Base-by-base conservation (phyloP, 2,113 vertebrate species). In the Corydoras maculifer region DNA sequence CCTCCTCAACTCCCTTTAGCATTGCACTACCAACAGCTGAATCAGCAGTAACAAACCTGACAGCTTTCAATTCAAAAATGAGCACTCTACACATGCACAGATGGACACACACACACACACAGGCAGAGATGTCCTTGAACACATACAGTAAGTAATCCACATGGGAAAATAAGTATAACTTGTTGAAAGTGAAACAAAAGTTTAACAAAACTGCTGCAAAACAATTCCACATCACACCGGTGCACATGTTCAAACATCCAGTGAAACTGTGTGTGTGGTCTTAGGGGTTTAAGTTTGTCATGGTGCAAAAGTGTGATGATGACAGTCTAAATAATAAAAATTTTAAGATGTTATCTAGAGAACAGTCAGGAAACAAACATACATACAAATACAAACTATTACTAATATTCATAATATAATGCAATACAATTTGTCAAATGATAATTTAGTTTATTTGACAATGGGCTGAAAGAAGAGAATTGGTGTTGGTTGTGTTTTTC, bases 11-110 rank as follows among this genome's bases (percentile, higher is more conserved):
- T 69, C 59, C 70, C 68, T 53, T 68, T 68, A 72, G 65, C 77
- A 75, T 58, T 54, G 58, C 73, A 72, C 65, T 65, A 66, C 73
- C 73, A 77, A 80, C 78, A 80, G 75, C 78, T 80, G 78, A 77
- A 80, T 73, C 69, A 80, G 78, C 75, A 80, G 65, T 62, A 62
- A 66, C 65, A 62, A 71, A 64, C 55, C 68, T 68, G 61, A 48
- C 69, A 68, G 65, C 61, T 60, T 48, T 35, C 61, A 18, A 18
- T 73, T 63, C 50, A 67, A 70, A 78, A 60, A 72, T 51, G 49
- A 77, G 49, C 54, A 60, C 59, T 25, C 15, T 35, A 53, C 31
- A 66, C 68, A 74, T 48, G 29, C 58, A 77, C 35, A 74, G 14
- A 69, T 43, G 48, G 61, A 32, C 55, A 35, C 57, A 55, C 49